Evolutionary conservation across 1,140 invertebrate species (phyloP).

Genomic region (Eurosta solidaginis): DNA sequence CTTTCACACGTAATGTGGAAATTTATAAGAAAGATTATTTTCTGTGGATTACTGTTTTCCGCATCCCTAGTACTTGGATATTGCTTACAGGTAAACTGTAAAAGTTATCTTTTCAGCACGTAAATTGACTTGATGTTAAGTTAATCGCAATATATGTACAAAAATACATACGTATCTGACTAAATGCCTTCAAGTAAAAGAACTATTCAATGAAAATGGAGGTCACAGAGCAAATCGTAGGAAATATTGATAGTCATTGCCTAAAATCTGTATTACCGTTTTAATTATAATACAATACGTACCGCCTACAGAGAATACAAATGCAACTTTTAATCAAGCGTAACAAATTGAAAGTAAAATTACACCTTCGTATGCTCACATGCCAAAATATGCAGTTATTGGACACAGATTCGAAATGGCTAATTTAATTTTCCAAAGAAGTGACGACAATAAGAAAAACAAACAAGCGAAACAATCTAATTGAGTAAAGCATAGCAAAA

Average conservation of each 20-base stretch:
- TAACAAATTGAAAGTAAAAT: neutral
- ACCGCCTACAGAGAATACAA: neutral
- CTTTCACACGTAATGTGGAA: too few species aligned
- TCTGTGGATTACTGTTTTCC: too few species aligned
- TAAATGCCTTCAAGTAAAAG: neutral
- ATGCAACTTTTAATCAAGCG: constrained; percentile 26
- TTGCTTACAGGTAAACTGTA: too few species aligned
- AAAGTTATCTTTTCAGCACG: too few species aligned
- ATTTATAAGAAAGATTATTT: too few species aligned
- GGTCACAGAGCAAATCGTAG: neutral
- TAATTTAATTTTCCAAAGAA: neutral
- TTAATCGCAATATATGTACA: too few species aligned
- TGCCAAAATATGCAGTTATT: neutral
- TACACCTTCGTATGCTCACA: neutral
- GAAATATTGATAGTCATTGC: neutral
- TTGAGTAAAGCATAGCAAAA: neutral
- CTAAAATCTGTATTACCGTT: neutral
- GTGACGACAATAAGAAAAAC: constrained; percentile 6
- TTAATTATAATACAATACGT: neutral
- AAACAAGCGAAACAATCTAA: neutral
- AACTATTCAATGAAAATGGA: neutral
- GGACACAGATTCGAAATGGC: neutral
- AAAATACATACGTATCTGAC: too few species aligned
- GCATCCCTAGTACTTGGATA: too few species aligned
- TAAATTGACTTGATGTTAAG: too few species aligned